phyloP scores from a whole-genome alignment of 2,797 vertebrate species.

The Argya squamiceps region DNA sequence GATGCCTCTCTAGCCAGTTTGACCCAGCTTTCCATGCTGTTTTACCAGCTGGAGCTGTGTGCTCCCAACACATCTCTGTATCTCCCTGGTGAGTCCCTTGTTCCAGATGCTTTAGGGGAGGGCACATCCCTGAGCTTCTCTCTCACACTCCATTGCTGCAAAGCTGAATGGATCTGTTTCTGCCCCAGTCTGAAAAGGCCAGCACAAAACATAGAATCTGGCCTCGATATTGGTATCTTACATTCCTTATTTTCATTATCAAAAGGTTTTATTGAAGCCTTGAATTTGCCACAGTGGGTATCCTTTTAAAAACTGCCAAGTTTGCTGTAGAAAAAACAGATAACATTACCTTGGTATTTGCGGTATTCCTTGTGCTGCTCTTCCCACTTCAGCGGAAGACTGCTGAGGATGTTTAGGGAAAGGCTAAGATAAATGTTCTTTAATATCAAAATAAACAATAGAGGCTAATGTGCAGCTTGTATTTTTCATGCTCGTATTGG shows the following conservation, averaged over 20 bases:
- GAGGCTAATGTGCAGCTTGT: constrained; percentile 9
- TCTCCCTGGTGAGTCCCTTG: not conserved
- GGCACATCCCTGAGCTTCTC: not conserved
- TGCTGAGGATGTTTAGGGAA: constrained; percentile 62
- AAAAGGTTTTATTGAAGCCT: constrained; percentile 34
- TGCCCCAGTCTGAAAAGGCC: not conserved
- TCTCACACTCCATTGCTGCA: not conserved
- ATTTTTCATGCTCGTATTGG: not conserved
- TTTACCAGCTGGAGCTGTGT: not conserved
- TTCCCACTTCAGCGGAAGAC: constrained; percentile 40
- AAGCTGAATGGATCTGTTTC: not conserved
- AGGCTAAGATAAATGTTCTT: constrained; percentile 66
- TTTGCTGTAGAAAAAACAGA: constrained; percentile 52
- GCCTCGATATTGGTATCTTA: not conserved
- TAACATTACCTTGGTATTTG: constrained; percentile 59
- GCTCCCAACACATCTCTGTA: not conserved
- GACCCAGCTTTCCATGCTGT: not conserved
- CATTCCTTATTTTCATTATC: constrained; percentile 42
- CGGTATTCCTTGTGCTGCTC: constrained; percentile 33
- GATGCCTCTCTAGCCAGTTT: not conserved
- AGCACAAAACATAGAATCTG: not conserved
- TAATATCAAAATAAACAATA: constrained; percentile 53
- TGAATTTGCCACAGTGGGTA: constrained; percentile 50
- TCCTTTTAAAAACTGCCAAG: constrained; percentile 57
- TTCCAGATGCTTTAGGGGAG: not conserved